Conservation (phyloP, 2,888 invertebrate genomes). For the Ramazzottius varieornatus region DNA sequence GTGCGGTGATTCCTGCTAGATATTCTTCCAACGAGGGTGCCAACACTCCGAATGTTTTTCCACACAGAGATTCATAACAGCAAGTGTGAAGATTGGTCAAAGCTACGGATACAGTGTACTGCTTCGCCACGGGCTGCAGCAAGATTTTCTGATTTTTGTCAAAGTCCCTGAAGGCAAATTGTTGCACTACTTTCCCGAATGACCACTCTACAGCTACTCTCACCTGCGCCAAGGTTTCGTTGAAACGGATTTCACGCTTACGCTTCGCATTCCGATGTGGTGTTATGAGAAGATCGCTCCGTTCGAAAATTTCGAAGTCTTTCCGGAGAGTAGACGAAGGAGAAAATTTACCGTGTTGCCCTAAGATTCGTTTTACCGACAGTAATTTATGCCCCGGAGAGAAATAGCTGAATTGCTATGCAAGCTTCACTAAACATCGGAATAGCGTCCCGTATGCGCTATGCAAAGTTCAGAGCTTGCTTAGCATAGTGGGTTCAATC, state of each 20-base stretch:
- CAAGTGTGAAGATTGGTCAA: no score
- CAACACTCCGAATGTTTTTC: conserved; percentile 8
- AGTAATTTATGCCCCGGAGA: no score
- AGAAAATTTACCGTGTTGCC: no score
- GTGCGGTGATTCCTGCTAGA: no score
- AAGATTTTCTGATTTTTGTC: conserved; percentile 9
- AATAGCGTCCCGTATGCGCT: no score
- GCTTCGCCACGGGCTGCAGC: conserved; percentile 10
- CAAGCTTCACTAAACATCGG: no score
- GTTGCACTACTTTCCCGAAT: conserved; percentile 8
- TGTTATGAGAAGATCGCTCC: not conserved
- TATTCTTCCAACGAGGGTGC: conserved; percentile 2
- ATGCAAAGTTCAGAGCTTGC: no score
- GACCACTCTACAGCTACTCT: conserved; percentile 8
- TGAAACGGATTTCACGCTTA: conserved; percentile 8
- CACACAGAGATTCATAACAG: conserved; percentile 5
- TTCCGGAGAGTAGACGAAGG: no score
- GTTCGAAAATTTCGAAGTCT: no score
- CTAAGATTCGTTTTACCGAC: no score
- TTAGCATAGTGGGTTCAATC: no score
- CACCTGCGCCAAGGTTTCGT: conserved; percentile 8
- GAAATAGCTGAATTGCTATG: no score
- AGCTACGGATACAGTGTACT: conserved; percentile 9
- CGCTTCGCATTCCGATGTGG: conserved; percentile 5
- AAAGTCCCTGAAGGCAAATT: conserved; percentile 10